Base-by-base conservation (phyloP, 2,797 vertebrate species). In the Knipowitschia caucasica region DNA sequence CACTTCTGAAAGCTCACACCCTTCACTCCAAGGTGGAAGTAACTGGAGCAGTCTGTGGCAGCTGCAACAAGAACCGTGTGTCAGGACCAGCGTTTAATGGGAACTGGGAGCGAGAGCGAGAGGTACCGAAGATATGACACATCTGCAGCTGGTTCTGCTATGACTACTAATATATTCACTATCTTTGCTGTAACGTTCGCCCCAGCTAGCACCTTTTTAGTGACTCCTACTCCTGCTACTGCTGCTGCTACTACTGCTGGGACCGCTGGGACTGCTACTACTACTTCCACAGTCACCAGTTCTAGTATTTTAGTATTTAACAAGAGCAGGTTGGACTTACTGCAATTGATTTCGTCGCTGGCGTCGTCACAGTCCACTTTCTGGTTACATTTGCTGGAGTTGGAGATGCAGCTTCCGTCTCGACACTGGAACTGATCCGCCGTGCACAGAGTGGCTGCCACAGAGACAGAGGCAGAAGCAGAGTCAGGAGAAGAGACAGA, bases 21-120 rank as follows among this genome's bases (percentile, higher is more conserved):
- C 78, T 95, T 97, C 81, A 98, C 92, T 64, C 96, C 96, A 66
- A 98, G 92, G 50, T 89, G 95, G 83, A 96, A 98, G 85, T 96
- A 98, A 80, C 94, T 89, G 76, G 91, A 88, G 40, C 96, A 99
- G 77, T 96, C 92, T 0, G 93, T 95, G 64, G 90, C 89, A 81
- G 88, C 96, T 99, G 82, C 7, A n/a, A 66, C 51, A 67, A 62
- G 40, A 69, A 15, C 71, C 51, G 5, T 56, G 44, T 34, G 14
- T 23, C n/a, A n/a, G n/a, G n/a, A n/a, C n/a, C n/a, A n/a, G n/a
- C n/a, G n/a, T n/a, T n/a, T n/a, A n/a, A n/a, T n/a, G n/a, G n/a
- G n/a, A n/a, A n/a, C n/a, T n/a, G n/a, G n/a, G n/a, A n/a, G n/a
- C n/a, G n/a, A n/a, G n/a, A n/a, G n/a, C n/a, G n/a, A n/a, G n/a